Evolutionary conservation across 2,113 vertebrate species (phyloP).

Genomic region (Cyphomyrus discorhynchus): DNA sequence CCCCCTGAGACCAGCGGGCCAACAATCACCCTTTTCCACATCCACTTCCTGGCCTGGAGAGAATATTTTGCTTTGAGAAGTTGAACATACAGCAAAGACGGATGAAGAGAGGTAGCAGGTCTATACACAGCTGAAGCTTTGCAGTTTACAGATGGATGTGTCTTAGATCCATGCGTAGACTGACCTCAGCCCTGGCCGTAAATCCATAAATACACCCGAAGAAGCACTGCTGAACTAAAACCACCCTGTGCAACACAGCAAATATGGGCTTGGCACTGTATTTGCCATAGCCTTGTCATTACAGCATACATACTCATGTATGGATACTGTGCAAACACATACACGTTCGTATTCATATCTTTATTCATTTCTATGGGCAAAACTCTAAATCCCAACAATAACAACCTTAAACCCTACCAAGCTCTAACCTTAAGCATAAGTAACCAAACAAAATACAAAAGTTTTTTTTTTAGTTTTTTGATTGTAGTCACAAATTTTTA

Average conservation of each 20-base stretch:
- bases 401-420: neutral
- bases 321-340: neutral
- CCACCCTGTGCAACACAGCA: neutral
- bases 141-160: constrained; percentile 2
- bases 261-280: neutral
- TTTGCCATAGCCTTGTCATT: neutral
- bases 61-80: neutral
- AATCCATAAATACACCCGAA: neutral
- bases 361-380: neutral
- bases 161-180: neutral
- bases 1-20: neutral
- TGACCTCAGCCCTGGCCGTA: neutral
- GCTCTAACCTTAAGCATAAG: neutral
- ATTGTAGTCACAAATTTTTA: neutral
- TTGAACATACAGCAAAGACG: neutral
- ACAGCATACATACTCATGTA: neutral
- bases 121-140: neutral
- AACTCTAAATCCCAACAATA: neutral
- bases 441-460: neutral
- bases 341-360: neutral
- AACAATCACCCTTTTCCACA: neutral
- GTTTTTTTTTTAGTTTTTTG: neutral
- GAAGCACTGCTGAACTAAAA: neutral
- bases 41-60: neutral
- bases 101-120: neutral